These are phyloP conservation scores for Cryptus viduatorius DNA, from an alignment of 2,888 invertebrate species.

Conservation along the genomic window DNA sequence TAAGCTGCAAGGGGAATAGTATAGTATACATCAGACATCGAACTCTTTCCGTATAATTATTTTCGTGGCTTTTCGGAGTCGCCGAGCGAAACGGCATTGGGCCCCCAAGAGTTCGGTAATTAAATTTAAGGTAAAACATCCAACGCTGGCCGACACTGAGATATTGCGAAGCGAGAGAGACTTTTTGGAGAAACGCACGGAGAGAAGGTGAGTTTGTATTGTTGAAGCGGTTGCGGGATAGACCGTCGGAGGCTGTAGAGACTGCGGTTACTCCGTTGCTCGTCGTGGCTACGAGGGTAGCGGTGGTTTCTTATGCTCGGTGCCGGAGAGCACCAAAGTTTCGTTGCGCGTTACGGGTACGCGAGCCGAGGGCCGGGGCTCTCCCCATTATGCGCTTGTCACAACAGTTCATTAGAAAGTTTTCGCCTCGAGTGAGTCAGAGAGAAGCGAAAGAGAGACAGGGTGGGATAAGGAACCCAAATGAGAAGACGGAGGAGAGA, in stretches of 20 bases:
- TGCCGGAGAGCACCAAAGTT: conserved; percentile 59
- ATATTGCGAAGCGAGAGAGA: conserved; percentile 25
- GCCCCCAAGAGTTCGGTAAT: conserved; percentile 68
- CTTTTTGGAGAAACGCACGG: neutral
- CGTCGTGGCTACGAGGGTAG: conserved; percentile 33
- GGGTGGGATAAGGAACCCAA: conserved; percentile 5
- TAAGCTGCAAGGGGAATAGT: neutral
- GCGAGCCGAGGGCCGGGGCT: conserved; percentile 43
- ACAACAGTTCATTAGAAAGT: conserved; percentile 77
- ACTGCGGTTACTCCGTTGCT: conserved; percentile 39
- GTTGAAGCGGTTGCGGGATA: conserved; percentile 28
- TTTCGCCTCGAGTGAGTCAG: conserved; percentile 26
- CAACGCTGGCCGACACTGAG: conserved; percentile 46
- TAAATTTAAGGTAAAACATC: conserved; percentile 73
- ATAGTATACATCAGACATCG: neutral
- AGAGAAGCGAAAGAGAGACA: conserved; percentile 27
- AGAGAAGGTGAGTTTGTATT: conserved; percentile 52
- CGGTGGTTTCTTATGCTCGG: conserved; percentile 72
- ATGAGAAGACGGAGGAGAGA: neutral
- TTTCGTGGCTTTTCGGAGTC: neutral
- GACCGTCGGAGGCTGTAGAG: conserved; percentile 3
- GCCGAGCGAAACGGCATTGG: neutral
- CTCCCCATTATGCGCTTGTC: conserved; percentile 74
- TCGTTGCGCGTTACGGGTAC: conserved; percentile 56
- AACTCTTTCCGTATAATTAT: neutral